Evolutionary conservation across 2,888 invertebrate genomes (phyloP).

Genomic region (Argyresthia goedartella): DNA sequence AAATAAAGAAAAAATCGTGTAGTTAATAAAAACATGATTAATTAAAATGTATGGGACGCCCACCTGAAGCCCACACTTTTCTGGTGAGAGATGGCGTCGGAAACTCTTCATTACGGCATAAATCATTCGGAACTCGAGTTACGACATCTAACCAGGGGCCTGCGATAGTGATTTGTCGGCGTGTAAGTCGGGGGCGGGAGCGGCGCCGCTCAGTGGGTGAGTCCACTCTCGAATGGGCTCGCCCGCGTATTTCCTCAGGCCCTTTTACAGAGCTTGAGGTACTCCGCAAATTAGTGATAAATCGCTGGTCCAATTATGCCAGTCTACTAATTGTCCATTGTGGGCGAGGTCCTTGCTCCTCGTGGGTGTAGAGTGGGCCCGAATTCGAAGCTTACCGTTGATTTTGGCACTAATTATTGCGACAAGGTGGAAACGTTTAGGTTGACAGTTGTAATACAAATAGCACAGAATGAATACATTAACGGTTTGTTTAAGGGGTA

Average conservation of each 20-base stretch:
- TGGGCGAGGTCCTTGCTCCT: background rate
- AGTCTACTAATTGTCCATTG: background rate
- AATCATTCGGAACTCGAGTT: slow-evolving; percentile 17
- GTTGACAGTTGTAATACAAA: too few species aligned
- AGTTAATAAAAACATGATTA: slow-evolving; percentile 1
- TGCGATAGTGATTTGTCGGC: slow-evolving; percentile 12
- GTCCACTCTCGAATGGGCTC: background rate
- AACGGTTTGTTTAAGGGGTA: too few species aligned
- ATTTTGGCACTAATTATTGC: background rate
- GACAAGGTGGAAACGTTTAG: background rate
- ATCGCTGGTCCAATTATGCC: slow-evolving; percentile 1
- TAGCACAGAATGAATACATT: too few species aligned
- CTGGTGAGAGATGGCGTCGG: background rate
- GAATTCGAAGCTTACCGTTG: background rate
- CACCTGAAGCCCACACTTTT: slow-evolving; percentile 19
- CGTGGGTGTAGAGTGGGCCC: slow-evolving; percentile 1
- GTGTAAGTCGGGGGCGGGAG: slow-evolving; percentile 13
- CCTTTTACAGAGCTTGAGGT: slow-evolving; percentile 13
- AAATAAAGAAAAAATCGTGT: slow-evolving; percentile 9
- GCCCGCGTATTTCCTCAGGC: slow-evolving; percentile 11
- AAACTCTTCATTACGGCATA: slow-evolving; percentile 18
- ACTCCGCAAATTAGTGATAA: slow-evolving; percentile 3
- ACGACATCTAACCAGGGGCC: slow-evolving; percentile 13
- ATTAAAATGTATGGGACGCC: slow-evolving; percentile 16
- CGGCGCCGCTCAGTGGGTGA: slow-evolving; percentile 23